phyloP scores from a whole-genome alignment of 2,113 vertebrate genomes.

The Calidris pugnax region DNA sequence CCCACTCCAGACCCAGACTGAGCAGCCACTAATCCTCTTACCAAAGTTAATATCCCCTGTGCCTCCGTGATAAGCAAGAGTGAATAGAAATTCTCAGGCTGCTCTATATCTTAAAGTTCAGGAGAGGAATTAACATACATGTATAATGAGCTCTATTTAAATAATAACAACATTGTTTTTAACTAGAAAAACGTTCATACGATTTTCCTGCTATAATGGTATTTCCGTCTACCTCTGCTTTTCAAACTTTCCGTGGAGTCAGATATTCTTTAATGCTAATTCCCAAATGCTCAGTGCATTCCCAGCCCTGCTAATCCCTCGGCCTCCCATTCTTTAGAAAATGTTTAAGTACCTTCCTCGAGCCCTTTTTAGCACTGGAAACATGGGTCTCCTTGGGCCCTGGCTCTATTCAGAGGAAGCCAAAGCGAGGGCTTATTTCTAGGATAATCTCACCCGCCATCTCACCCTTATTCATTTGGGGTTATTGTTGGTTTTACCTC shows the following conservation, averaged over 20 bases:
- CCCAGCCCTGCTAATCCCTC: conserved; percentile 32
- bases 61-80: conserved; percentile 34
- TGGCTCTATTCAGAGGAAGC: not conserved
- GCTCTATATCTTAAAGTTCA: conserved; percentile 48
- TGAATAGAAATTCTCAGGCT: conserved; percentile 46
- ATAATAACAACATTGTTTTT: conserved; percentile 36
- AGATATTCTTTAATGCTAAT: conserved; percentile 51
- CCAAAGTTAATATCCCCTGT: conserved; percentile 52
- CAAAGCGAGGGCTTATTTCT: conserved; percentile 1
- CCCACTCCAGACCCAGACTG: conserved; percentile 12
- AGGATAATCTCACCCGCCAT: not conserved
- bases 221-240: conserved; percentile 13
- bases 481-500: conserved; percentile 1
- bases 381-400: not conserved
- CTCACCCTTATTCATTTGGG: conserved; percentile 37
- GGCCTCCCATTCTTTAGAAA: conserved; percentile 47
- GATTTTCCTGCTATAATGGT: not conserved
- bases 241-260: conserved; percentile 21
- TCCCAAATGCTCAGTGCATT: not conserved
- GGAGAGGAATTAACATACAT: conserved; percentile 34
- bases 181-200: not conserved
- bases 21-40: conserved; percentile 58
- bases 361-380: conserved; percentile 52
- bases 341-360: conserved; percentile 38
- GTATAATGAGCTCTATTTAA: conserved; percentile 25